Base-by-base conservation (phyloP, 2,888 invertebrate species). In the Morpho helenor region DNA sequence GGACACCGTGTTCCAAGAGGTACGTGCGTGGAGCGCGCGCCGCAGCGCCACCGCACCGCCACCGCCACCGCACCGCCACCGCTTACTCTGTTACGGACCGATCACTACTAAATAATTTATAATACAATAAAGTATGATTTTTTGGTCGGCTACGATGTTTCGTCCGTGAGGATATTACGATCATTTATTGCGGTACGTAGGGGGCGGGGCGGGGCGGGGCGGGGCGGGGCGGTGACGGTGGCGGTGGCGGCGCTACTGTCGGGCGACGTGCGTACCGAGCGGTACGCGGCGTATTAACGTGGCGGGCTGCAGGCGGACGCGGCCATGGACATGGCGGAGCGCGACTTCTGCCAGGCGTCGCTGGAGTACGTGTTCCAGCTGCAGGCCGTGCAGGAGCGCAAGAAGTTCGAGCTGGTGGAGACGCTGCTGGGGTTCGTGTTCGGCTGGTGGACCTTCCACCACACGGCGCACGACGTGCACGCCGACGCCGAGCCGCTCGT, bases 381-480 rank as follows among this genome's bases (percentile, higher is more conserved):
- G 83, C 99, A 99, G 91, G 98, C 98, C 81, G 98, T 99, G 68
- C 99, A 99, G 92, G 99, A 99, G 90, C 93, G 98, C 72, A 99
- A 99, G 92, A 99, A 99, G 91, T 99, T 99, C 92, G 99, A 99
- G 90, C 98, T 99, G 91, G 99, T 99, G 65, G 99, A 99, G 93
- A 98, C 97, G 68, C 86, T 95, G 74, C 87, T 95, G 59, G 84
- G 96, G 72, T 99, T 99, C 92, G 97, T 99, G 94, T 97, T 97
- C 90, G 96, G 98, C 79, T 99, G 98, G 98, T 93, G 99, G 83
- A 98, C 98, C 54, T 99, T 99, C 89, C 98, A 99, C 91, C 99
- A 99, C 84, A 87, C 88, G 44, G 88, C 89, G 75, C 97, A 99
- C 92, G 98, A 99, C 91, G 96, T 98, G 76, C 97, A 97, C 76